phyloP scores from a whole-genome alignment of 1,140 invertebrate genomes.

The Dendrolimus punctatus region DNA sequence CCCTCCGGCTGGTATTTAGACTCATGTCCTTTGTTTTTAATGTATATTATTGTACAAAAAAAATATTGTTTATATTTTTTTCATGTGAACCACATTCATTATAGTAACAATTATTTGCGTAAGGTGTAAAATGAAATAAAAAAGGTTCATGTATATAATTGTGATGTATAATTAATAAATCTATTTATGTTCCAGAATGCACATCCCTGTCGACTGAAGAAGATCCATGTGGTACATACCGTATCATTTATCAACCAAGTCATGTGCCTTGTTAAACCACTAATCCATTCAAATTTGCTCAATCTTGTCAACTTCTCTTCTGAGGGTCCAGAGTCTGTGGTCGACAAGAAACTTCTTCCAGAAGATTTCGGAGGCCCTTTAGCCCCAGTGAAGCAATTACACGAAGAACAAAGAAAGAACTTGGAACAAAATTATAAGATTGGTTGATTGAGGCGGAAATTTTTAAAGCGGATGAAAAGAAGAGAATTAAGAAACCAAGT shows the following conservation, averaged over 20 bases:
- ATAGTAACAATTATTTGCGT: too few species aligned
- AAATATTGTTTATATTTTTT: too few species aligned
- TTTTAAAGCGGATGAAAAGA: slow-evolving; percentile 67
- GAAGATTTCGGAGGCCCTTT: slow-evolving; percentile 67
- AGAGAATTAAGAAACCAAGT: slow-evolving; percentile 65
- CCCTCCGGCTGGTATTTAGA: too few species aligned
- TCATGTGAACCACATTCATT: too few species aligned
- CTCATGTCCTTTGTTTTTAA: too few species aligned
- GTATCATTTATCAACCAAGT: slow-evolving; percentile 76
- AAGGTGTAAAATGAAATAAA: too few species aligned
- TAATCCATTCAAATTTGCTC: slow-evolving; percentile 73
- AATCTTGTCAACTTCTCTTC: slow-evolving; percentile 71
- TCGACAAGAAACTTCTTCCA: slow-evolving; percentile 61
- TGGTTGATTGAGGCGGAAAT: slow-evolving; percentile 66
- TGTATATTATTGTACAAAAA: too few species aligned
- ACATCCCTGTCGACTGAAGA: slow-evolving; percentile 74
- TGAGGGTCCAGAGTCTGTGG: slow-evolving; percentile 58
- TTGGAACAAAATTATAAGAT: slow-evolving; percentile 66
- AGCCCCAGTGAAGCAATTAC: slow-evolving; percentile 54
- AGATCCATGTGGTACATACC: slow-evolving; percentile 74
- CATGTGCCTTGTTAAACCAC: slow-evolving; percentile 73
- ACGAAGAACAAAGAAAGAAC: slow-evolving; percentile 61
- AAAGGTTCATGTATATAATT: too few species aligned
- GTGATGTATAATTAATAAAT: slow-evolving; percentile 3
- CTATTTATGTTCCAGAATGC: slow-evolving; percentile 65